Evolutionary conservation across 92 coral and sea anemone genomes (phyloP).

Genomic region (Phenganax stokvisi): DNA sequence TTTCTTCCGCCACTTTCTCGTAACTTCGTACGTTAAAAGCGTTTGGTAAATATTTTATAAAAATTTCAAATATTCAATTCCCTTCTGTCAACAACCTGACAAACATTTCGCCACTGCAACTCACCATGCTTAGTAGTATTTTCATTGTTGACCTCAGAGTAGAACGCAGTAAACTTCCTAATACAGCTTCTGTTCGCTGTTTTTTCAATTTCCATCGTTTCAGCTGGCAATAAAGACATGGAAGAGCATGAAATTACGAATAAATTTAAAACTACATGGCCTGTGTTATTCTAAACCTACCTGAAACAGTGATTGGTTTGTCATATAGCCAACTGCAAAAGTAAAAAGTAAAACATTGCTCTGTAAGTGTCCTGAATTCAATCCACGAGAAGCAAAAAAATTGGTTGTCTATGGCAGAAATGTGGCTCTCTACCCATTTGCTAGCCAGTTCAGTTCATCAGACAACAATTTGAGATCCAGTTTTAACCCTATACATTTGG

Average conservation of each 20-base stretch:
- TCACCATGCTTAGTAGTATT: conserved; percentile 25
- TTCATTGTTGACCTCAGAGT: conserved; percentile 52
- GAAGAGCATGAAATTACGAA: conserved; percentile 3
- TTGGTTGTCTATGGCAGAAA: too few species aligned
- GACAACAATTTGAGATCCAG: too few species aligned
- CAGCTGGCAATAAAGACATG: conserved; percentile 24
- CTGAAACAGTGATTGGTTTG: conserved; percentile 51
- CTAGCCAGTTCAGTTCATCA: too few species aligned
- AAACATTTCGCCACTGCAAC: neutral
- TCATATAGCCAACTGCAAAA: conserved; percentile 75
- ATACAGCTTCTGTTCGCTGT: conserved; percentile 74
- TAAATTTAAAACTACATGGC: neutral
- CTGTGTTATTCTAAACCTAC: conserved; percentile 17
- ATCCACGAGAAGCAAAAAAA: neutral
- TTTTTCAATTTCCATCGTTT: conserved; percentile 57
- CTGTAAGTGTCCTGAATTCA: too few species aligned
- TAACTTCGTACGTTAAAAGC: too few species aligned
- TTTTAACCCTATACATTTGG: too few species aligned
- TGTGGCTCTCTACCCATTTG: too few species aligned
- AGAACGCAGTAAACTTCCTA: conserved; percentile 72
- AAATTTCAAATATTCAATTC: neutral
- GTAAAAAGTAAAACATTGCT: neutral
- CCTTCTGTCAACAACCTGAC: neutral
- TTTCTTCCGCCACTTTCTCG: too few species aligned
- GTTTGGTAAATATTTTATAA: too few species aligned